These are phyloP conservation scores for Drosophila suzukii DNA, from an alignment of 1,140 invertebrate species.

Conservation along the genomic window DNA sequence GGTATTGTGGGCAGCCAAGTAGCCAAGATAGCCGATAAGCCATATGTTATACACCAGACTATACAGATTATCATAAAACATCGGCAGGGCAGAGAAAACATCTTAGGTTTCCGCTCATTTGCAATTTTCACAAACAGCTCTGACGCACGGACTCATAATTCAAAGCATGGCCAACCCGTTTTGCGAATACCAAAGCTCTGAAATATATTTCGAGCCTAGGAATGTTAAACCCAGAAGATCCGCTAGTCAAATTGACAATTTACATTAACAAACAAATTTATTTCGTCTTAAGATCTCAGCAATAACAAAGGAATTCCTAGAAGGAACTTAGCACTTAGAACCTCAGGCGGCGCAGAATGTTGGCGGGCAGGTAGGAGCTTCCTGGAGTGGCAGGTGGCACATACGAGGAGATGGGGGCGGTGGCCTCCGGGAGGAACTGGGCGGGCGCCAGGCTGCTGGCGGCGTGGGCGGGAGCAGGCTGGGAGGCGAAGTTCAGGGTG, in stretches of 20 bases:
- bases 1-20: conserved; percentile 31
- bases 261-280: conserved; percentile 66
- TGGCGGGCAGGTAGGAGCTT: conserved; percentile 64
- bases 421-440: conserved; percentile 31
- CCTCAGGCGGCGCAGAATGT: conserved; percentile 64
- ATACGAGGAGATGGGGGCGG: conserved; percentile 47
- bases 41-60: conserved; percentile 36
- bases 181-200: conserved; percentile 50
- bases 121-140: conserved; percentile 57
- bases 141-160: conserved; percentile 45
- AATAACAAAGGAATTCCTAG: conserved; percentile 32
- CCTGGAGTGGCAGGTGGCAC: conserved; percentile 45
- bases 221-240: conserved; percentile 55
- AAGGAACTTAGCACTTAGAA: conserved; percentile 29
- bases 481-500: conserved; percentile 66
- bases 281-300: conserved; percentile 55
- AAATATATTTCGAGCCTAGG: conserved; percentile 57
- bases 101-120: conserved; percentile 55
- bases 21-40: conserved; percentile 31
- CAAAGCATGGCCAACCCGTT: conserved; percentile 43
- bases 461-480: conserved; percentile 14
- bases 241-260: conserved; percentile 42
- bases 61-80: conserved; percentile 10
- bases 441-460: neutral
- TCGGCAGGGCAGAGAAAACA: conserved; percentile 28